Base-by-base conservation (phyloP, 2,888 invertebrate genomes). In the Heliconius cydno region DNA sequence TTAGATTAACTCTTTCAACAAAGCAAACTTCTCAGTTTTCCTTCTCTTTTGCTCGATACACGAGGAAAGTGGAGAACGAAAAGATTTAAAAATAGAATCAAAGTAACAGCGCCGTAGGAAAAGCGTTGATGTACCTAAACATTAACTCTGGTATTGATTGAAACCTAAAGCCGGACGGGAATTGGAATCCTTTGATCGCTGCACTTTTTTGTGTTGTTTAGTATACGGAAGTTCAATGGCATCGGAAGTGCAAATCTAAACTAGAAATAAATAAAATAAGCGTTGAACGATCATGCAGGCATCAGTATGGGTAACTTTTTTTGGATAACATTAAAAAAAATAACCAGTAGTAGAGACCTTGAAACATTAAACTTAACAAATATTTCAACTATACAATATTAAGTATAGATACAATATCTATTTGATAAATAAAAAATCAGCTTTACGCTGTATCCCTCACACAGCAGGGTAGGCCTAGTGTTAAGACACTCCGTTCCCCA, bases 121-220 rank as follows among this genome's bases (percentile, higher is more conserved):
- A 22, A 34, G 2, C 19, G 34, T 67, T 34, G 3, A 22, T 67
- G 38, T 67, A 22, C 10, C 10, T 60, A 28, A 28, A 38, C 34
- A n/a, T 34, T 73, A 73, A 34, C 34, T n/a, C 13, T n/a, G 30
- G 3, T 73, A 73, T 73, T 57, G 72, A 73, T 60, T 73, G 34
- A 57, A 72, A 71, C 30, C 2, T 52, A 71, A 52, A 73, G 57
- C 72, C 57, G 72, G 15, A 72, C 52, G 57, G 57, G 72, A 30
- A 72, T 52, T 30, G 72, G 30, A 71, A 72, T 57, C 57, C 52
- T 34, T 57, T 72, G 72, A 72, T 57, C 3, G 6, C 25, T 22
- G 34, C n/a, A 52, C 28, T 57, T 57, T 73, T 73, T 73, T 57
- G 28, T 73, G 3, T 57, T 34, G 30, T 34, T 57, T 57, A 57